Conservation (phyloP, 64 coral and sea anemone species). For the Stylophora pistillata region DNA sequence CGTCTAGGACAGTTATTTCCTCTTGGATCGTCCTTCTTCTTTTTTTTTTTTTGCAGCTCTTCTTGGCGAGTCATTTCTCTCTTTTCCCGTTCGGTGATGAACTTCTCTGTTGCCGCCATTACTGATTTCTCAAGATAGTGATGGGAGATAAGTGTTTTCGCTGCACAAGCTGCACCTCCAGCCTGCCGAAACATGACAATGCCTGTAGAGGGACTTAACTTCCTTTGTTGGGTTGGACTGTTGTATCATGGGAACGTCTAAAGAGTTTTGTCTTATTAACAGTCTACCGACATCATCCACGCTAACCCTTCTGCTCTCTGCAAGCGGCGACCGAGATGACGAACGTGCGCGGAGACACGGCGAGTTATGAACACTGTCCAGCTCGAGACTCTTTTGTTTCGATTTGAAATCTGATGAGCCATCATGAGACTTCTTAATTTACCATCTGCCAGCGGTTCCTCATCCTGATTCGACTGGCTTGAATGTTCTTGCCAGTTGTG, state of each 20-base stretch:
- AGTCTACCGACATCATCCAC: neutral
- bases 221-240: neutral
- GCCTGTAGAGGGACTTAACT: slow-evolving; percentile 41
- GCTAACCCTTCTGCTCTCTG: neutral
- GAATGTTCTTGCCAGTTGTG: no score
- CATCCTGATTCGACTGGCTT: neutral
- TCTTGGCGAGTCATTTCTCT: neutral
- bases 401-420: neutral
- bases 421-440: slow-evolving; percentile 3
- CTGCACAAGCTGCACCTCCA: neutral
- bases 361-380: neutral
- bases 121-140: slow-evolving; percentile 27
- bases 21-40: neutral
- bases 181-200: slow-evolving; percentile 35
- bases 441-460: no score
- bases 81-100: neutral
- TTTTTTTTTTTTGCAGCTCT: no score
- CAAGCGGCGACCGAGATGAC: neutral
- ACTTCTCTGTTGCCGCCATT: slow-evolving; percentile 9
- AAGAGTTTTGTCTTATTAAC: neutral
- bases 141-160: slow-evolving; percentile 12
- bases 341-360: neutral
- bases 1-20: neutral
- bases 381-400: neutral
- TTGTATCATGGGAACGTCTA: neutral